Base-by-base conservation (phyloP, 2,797 vertebrate genomes). In the Emydoidea blandingii region DNA sequence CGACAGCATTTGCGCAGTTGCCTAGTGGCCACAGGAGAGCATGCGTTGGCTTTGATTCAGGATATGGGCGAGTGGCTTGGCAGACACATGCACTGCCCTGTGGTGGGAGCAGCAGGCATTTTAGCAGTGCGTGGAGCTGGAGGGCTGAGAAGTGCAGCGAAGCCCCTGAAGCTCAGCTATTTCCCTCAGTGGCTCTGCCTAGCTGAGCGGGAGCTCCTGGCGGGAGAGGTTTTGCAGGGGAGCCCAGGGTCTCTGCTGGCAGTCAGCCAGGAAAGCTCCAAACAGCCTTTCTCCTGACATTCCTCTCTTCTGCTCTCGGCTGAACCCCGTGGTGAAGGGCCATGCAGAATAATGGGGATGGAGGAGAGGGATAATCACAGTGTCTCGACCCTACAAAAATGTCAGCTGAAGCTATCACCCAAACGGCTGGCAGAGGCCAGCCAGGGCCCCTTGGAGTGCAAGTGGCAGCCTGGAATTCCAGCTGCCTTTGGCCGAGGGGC, bases 381-480 rank as follows among this genome's bases (percentile, higher is more conserved):
- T 21, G 9, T n/a, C 34, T 21, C 4, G 8, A 65, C 18, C n/a
- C 34, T 19, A 21, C 62, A 19, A 68, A 37, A 19, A 34, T 34
- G 5, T 37, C n/a, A 12, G n/a, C n/a, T 72, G n/a, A 11, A 41
- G n/a, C 3, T 37, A 37, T 18, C 19, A 37, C 8, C 12, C 8
- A 27, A 68, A 16, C 44, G 10, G 8, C 50, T 87, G 49, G 80
- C 6, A 8, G 25, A 49, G 23, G 11, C 81, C 54, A 52, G 44
- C 85, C 5, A 8, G 0, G 12, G 1, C 54, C 81, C 87, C 53
- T 1, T 3, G 14, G 57, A 65, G 4, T 81, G 62, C 56, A 0
- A 8, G 34, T 2, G 9, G 12, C 31, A 56, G 34, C 23, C 49
- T 1, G 0, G 2, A 53, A 8, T 29, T 10, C 27, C 81, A 23